A percentile compares a stretch with the other conserved stretches of the same genome.
Evolutionary conservation across 2,797 vertebrate genomes (phyloP).

Genomic region (Alectoris magna): DNA sequence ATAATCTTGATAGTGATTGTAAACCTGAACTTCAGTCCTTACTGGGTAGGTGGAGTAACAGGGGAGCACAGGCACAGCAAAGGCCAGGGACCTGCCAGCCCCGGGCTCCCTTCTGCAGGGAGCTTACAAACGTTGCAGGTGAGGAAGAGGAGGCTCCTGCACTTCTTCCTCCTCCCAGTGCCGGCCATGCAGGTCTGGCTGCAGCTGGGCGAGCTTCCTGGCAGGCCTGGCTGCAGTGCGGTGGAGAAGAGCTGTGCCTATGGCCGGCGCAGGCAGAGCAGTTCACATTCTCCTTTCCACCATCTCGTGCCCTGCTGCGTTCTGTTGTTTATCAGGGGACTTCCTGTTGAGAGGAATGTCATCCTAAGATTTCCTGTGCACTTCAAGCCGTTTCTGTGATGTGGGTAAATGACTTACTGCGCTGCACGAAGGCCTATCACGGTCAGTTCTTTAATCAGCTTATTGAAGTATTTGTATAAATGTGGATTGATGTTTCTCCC

Average conservation of each 20-base stretch:
- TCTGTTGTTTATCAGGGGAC: neutral
- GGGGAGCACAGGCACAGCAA: neutral
- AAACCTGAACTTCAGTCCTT: neutral
- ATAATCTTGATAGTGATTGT: neutral
- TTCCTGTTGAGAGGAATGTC: neutral
- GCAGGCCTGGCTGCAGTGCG: neutral
- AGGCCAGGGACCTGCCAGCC: neutral
- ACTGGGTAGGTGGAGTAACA: neutral
- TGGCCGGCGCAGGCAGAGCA: neutral
- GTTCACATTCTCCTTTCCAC: neutral
- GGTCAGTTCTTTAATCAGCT: neutral
- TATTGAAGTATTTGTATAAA: neutral
- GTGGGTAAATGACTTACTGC: neutral
- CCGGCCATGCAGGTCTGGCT: neutral
- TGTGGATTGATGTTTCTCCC: neutral
- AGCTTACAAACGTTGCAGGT: neutral
- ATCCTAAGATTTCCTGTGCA: neutral
- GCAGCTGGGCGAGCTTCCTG: neutral
- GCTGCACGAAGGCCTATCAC: neutral
- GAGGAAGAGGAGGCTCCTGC: neutral
- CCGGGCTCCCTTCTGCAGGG: neutral
- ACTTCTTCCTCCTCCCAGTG: neutral
- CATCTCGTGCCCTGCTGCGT: accelerated
- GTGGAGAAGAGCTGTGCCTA: neutral
- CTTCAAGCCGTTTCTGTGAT: neutral